These are phyloP conservation scores for Sminthopsis crassicaudata DNA, from an alignment of 2,113 vertebrate genomes.

Conservation along the genomic window DNA sequence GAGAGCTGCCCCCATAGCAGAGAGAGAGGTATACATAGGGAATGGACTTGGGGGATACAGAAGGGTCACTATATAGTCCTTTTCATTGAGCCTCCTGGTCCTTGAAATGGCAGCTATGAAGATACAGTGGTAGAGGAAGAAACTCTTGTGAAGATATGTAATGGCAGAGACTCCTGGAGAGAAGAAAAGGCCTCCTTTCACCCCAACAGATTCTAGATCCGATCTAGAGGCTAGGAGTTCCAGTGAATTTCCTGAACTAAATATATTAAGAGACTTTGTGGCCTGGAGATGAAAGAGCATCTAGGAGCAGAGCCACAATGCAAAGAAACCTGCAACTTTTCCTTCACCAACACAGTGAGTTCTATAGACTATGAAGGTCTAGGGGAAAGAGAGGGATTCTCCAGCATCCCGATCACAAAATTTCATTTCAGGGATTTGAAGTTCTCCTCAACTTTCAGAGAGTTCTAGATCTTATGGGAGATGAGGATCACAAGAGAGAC, in stretches of 20 bases:
- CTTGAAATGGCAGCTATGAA: neutral
- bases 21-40: neutral
- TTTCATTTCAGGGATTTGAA: too few species aligned
- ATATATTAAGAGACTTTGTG: neutral
- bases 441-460: too few species aligned
- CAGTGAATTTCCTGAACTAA: neutral
- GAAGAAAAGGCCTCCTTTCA: neutral
- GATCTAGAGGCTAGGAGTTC: neutral
- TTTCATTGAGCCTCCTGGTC: neutral
- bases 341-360: neutral
- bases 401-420: too few species aligned
- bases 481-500: too few species aligned
- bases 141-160: neutral
- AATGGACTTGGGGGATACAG: neutral
- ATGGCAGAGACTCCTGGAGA: neutral
- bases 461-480: too few species aligned
- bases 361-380: neutral
- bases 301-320: neutral
- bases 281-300: neutral
- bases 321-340: neutral
- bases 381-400: neutral
- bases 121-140: neutral
- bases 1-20: neutral
- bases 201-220: neutral
- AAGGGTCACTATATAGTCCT: neutral